Base-by-base conservation (phyloP, 1,140 invertebrate genomes). In the Caerostris darwini region DNA sequence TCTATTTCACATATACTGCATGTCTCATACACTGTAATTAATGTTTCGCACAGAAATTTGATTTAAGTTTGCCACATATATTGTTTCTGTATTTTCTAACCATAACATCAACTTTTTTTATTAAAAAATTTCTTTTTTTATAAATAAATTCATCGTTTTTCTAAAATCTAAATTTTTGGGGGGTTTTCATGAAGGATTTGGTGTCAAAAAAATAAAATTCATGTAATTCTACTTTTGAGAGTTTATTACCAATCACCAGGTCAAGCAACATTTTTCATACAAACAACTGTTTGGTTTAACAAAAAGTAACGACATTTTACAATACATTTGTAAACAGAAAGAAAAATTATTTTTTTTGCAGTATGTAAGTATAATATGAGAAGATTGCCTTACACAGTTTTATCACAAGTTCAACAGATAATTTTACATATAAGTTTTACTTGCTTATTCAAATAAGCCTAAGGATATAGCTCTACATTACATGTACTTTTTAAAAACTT, bases 161-260 rank as follows among this genome's bases (percentile, higher is more conserved):
- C 14, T 61, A 3, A 12, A 14, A 4, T 14, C 10, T 14, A 61
- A 10, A 8, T 14, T 1, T 61, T 14, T 14, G 17, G 5, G 14
- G 3, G 59, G 10, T 14, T 10, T 10, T 10, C 17, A 1, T 14
- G 10, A 14, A 4, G 4, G 4, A 3, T 61, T 14, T 14, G 1
- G 50, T 14, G 34, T 12, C 69, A 3, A 10, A 12, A 34, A 12
- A 50, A 34, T 3, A 77, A 77, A 34, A 71, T 61, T 61, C 59
- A 10, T 61, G 5, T 61, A 61, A 61, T 85, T 57, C 83, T 69
- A 93, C 34, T 86, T 88, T 71, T 88, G 64, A 88, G 53, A 94
- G 56, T 94, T 94, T 94, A 94, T 94, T 94, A 94, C 92, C 92
- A 94, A 94, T 94, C 92, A 94, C 92, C 92, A 94, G 85, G 69